Conservation (phyloP, 2,797 vertebrate species). For the Dromococcyx pavoninus region DNA sequence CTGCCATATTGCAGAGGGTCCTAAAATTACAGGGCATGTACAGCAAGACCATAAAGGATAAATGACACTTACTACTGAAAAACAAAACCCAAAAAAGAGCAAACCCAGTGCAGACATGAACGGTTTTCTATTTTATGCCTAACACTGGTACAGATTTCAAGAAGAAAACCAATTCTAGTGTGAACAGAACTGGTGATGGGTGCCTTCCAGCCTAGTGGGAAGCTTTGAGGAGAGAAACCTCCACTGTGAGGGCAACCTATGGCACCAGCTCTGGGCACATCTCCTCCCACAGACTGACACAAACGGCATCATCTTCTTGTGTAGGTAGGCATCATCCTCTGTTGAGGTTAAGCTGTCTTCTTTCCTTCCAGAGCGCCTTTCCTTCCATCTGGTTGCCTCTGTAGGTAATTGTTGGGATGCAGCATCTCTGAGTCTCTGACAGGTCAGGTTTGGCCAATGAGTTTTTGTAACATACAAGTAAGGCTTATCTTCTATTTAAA, state of each 20-base stretch:
- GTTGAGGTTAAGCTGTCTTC: neutral
- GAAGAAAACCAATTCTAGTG: neutral
- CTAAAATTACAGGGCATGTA: neutral
- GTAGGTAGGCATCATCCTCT: neutral
- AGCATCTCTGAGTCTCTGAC: neutral
- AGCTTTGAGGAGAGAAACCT: neutral
- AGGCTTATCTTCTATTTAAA: neutral
- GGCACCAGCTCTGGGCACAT: neutral
- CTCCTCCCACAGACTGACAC: neutral
- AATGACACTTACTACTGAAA: neutral
- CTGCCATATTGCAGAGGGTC: neutral
- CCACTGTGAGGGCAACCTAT: rapidly evolving
- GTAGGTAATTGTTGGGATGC: neutral
- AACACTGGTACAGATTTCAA: neutral
- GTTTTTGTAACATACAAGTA: neutral
- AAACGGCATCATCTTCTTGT: neutral
- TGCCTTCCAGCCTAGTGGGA: neutral
- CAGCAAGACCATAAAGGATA: neutral
- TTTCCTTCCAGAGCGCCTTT: neutral
- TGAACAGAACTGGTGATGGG: neutral
- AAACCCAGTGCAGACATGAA: neutral
- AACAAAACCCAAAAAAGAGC: neutral
- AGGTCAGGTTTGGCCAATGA: neutral
- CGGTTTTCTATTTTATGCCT: neutral
- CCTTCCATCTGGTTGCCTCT: neutral